These are phyloP conservation scores for Epinephelus malabaricus DNA, from an alignment of 2,797 vertebrate species.

Conservation along the genomic window DNA sequence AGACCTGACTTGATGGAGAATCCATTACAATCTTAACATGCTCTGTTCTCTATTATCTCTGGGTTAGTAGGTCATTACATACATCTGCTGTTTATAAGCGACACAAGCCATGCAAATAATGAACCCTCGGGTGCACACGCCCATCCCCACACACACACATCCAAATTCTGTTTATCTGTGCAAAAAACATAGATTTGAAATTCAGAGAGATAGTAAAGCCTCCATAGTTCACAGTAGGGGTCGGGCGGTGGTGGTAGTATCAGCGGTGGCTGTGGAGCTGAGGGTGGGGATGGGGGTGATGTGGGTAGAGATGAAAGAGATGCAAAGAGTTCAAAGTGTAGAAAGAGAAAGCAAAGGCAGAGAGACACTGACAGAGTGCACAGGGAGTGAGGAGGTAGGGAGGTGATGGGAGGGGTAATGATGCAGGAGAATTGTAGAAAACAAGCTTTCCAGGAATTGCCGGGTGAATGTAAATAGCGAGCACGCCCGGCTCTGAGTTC, in stretches of 20 bases:
- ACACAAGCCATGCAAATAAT: conserved; percentile 31
- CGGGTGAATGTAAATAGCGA: conserved; percentile 55
- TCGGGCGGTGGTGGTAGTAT: conserved; percentile 23
- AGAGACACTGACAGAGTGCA: conserved; percentile 44
- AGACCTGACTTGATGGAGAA: conserved; percentile 47
- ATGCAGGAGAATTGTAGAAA: conserved; percentile 53
- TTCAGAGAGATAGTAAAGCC: conserved; percentile 33
- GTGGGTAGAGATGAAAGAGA: conserved; percentile 75
- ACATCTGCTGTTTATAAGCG: conserved; percentile 21
- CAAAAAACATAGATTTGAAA: conserved; percentile 47
- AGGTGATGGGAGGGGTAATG: conserved; percentile 45
- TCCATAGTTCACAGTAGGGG: conserved; percentile 59
- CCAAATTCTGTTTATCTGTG: conserved; percentile 22
- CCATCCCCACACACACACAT: not conserved
- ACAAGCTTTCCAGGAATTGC: conserved; percentile 68
- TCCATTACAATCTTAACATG: conserved; percentile 42
- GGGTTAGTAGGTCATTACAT: conserved; percentile 70
- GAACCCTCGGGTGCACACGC: not conserved
- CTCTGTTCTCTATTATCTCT: conserved; percentile 58
- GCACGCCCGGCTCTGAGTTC: conserved; percentile 38
- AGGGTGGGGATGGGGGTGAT: conserved; percentile 43
- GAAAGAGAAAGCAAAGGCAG: conserved; percentile 43
- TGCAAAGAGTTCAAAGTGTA: conserved; percentile 71
- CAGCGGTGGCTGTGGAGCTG: conserved; percentile 14
- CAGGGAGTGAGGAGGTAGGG: conserved; percentile 22